These are phyloP conservation scores for Physella acuta DNA, from an alignment of 1,140 invertebrate species.

Conservation along the genomic window DNA sequence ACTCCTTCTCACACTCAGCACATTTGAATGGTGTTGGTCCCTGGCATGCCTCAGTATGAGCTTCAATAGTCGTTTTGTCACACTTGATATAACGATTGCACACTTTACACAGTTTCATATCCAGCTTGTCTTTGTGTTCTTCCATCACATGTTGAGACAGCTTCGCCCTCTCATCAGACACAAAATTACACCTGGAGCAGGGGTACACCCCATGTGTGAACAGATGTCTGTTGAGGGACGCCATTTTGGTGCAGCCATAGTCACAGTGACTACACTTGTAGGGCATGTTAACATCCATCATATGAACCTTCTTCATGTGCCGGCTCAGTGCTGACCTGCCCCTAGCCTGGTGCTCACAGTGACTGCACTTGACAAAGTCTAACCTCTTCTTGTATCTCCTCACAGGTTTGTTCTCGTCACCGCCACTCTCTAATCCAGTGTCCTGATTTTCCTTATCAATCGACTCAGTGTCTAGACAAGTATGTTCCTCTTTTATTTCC, in stretches of 20 bases:
- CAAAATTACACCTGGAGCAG: conserved; percentile 47
- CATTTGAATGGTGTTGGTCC: conserved; percentile 47
- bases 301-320: conserved; percentile 35
- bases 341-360: conserved; percentile 29
- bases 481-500: conserved; percentile 19
- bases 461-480: background rate
- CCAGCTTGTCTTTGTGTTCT: conserved; percentile 40
- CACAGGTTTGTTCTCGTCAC: conserved; percentile 26
- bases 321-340: conserved; percentile 32
- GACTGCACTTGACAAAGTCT: conserved; percentile 29
- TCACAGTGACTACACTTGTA: conserved; percentile 44
- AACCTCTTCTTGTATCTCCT: conserved; percentile 30
- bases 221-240: conserved; percentile 42
- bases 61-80: conserved; percentile 41
- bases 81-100: conserved; percentile 48
- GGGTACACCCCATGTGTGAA: conserved; percentile 44
- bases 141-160: conserved; percentile 39
- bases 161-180: conserved; percentile 36
- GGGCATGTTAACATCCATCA: conserved; percentile 26
- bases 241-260: conserved; percentile 42
- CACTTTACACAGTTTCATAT: conserved; percentile 48
- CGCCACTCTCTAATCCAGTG: conserved; percentile 25
- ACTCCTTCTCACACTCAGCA: conserved; percentile 49
- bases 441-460: conserved; percentile 22
- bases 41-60: conserved; percentile 46